Conservation (phyloP, 2,113 vertebrate genomes). For the Pipra filicauda region DNA sequence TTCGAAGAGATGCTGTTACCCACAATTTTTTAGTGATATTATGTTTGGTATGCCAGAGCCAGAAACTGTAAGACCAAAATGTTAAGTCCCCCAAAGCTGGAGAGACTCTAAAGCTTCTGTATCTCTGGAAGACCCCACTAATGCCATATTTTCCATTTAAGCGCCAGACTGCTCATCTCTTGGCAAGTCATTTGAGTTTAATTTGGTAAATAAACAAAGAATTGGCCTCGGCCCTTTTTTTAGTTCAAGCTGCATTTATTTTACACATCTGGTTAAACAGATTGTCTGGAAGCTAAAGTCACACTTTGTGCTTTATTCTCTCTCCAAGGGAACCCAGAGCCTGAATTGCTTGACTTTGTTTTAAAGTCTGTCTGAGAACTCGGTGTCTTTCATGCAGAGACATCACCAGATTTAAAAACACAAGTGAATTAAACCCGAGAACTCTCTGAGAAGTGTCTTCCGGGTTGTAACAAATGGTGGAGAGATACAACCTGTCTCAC, state of each 20-base stretch:
- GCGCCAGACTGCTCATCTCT: background rate
- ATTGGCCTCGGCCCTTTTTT: background rate
- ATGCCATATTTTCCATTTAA: background rate
- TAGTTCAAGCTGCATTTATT: background rate
- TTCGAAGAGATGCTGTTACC: background rate
- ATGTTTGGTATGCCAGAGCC: background rate
- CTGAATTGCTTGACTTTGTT: background rate
- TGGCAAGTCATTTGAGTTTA: background rate
- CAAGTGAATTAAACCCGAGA: background rate
- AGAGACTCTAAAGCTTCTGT: background rate
- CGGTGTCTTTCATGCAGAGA: background rate
- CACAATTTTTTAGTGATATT: background rate
- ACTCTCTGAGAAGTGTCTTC: background rate
- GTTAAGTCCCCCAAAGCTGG: background rate
- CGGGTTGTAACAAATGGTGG: background rate
- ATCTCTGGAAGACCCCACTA: background rate
- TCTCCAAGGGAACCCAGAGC: background rate
- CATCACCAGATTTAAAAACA: background rate
- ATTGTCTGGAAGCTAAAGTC: background rate
- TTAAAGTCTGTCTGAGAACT: background rate
- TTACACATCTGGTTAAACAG: slow-evolving; percentile 39
- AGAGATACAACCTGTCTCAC: background rate
- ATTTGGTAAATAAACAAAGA: slow-evolving; percentile 38
- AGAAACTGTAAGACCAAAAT: background rate
- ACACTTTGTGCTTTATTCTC: slow-evolving; percentile 11